Conservation (phyloP, 1,140 invertebrate genomes). For the Nylanderia fulva region DNA sequence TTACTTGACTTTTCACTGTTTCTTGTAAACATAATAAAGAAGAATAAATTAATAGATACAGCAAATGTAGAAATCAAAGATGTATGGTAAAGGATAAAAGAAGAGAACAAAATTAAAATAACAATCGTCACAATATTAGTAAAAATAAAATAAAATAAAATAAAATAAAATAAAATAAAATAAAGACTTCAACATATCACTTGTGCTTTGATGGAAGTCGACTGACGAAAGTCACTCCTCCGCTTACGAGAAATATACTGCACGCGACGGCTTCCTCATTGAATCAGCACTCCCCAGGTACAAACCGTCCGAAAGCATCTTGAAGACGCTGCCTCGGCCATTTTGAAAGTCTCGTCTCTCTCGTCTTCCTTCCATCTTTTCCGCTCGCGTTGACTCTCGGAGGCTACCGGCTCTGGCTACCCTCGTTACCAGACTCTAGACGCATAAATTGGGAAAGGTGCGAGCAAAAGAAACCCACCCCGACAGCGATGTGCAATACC, state of each 20-base stretch:
- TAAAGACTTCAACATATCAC: conserved; percentile 19
- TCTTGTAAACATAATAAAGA: neutral
- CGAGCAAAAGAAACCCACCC: conserved; percentile 62
- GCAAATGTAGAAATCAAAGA: neutral
- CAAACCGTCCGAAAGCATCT: conserved; percentile 54
- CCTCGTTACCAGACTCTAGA: conserved; percentile 71
- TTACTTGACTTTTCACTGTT: neutral
- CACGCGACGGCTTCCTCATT: conserved; percentile 33
- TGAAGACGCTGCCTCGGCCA: conserved; percentile 33
- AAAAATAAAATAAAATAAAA: too few relatives aligned
- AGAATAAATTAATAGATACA: neutral
- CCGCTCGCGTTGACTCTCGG: conserved; percentile 15
- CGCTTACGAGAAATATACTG: conserved; percentile 22
- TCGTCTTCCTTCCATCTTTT: conserved; percentile 44
- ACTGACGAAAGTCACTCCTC: conserved; percentile 15
- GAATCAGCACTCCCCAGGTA: conserved; percentile 51
- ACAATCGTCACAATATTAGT: neutral
- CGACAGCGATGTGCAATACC: conserved; percentile 38
- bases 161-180: too few relatives aligned
- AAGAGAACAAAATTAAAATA: neutral
- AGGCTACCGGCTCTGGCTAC: conserved; percentile 43
- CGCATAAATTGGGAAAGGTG: conserved; percentile 72
- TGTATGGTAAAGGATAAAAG: neutral
- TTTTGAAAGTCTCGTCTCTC: conserved; percentile 64
- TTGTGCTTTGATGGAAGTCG: too few relatives aligned